Base-by-base conservation (phyloP, 2,797 vertebrate species). In the Micromesistius poutassou region DNA sequence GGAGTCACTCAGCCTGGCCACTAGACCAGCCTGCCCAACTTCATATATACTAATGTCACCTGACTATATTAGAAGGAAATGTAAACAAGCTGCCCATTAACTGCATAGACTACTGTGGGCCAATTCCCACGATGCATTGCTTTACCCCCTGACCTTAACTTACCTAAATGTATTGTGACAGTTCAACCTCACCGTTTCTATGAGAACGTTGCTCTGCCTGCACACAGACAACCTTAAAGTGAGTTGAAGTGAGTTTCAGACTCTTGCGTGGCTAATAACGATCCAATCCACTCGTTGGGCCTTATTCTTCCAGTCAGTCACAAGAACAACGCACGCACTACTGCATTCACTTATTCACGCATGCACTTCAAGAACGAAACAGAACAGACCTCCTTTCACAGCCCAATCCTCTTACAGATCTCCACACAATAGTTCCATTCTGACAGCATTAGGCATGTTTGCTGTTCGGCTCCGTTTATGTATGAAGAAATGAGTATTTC, bases 331-430 rank as follows among this genome's bases (percentile, higher is more conserved):
- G 62, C 28, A 68, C 62, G 28, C 25, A 68, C 62, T 62, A n/a
- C 5, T 25, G 55, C 7, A 25, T 62, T 22, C 55, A 62, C 46
- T 62, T n/a, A 68, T 28, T n/a, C n/a, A 50, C 46, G 2, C 4
- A 55, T n/a, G 50, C 10, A 33, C 19, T 28, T 30, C n/a, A 5
- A 46, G 40, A 25, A 46, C 16, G 36, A 14, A 19, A 22, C 6
- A 19, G 19, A 71, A 70, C 42, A 81, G 82, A 85, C 81, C 78
- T 62, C 75, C 75, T 73, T 79, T 79, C 38, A 74, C 76, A 25
- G 74, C 33, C 76, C 85, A 89, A 91, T 88, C 88, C 86, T 90
- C 89, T 88, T 85, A 83, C 55, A 38, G 76, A 78, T 74, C 75
- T 80, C 72, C 84, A 8, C 70, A 79, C 73, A 76, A 70, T 71